A percentile compares a stretch with the other conserved stretches of the same genome.
phyloP scores from a whole-genome alignment of 2,797 vertebrate genomes.

The Lepilemur ruficaudatus region DNA sequence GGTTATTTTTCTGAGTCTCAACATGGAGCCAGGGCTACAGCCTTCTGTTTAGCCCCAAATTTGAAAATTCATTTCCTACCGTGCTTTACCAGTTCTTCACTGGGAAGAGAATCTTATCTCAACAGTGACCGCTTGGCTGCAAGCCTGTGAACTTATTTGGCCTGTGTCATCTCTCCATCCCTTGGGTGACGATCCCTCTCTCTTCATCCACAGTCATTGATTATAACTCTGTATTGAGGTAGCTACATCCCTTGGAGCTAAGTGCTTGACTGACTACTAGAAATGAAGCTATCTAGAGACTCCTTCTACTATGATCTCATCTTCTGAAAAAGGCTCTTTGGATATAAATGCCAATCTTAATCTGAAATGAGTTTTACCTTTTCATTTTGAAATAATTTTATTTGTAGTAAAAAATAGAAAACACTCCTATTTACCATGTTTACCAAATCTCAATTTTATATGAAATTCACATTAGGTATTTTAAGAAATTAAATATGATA shows the following conservation, averaged over 20 bases:
- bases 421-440: not conserved
- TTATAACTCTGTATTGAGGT: not conserved
- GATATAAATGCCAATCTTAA: not conserved
- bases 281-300: not conserved
- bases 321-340: not conserved
- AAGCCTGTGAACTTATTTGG: not conserved
- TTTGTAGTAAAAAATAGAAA: not conserved
- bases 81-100: not conserved
- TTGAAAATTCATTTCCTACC: not conserved
- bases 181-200: fast-evolving
- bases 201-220: not conserved
- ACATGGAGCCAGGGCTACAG: not conserved
- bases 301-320: too few species aligned
- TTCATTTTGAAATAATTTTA: not conserved
- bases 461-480: not conserved
- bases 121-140: not conserved
- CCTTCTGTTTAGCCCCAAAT: not conserved
- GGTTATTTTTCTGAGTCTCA: not conserved
- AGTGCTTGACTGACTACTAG: too few species aligned
- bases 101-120: too few species aligned
- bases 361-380: not conserved
- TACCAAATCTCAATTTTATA: not conserved
- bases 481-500: not conserved
- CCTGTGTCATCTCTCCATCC: fast-evolving
- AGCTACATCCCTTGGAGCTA: too few species aligned